These are phyloP conservation scores for Drosophila pallidifrons DNA, from an alignment of 1,140 invertebrate species.

Conservation along the genomic window DNA sequence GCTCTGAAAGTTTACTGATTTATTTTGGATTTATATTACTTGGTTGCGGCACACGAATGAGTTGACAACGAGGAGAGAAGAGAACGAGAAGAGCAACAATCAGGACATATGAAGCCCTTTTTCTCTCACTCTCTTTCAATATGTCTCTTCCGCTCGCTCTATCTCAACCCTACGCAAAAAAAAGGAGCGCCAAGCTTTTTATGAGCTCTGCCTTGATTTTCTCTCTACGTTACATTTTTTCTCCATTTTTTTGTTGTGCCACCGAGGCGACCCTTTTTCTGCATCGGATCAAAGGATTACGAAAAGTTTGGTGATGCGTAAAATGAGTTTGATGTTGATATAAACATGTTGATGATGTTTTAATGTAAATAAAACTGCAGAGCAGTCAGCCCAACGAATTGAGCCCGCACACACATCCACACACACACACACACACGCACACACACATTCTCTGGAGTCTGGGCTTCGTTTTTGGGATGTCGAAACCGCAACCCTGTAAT, in stretches of 20 bases:
- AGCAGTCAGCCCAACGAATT: conserved; percentile 25
- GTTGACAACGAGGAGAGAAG: conserved; percentile 39
- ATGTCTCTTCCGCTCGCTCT: conserved; percentile 23
- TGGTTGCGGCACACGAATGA: conserved; percentile 31
- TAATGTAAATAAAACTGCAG: conserved; percentile 77
- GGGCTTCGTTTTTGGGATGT: background rate
- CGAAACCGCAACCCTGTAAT: conserved; percentile 53
- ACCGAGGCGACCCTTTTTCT: conserved; percentile 46
- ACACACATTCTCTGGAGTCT: background rate
- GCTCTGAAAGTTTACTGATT: conserved; percentile 74
- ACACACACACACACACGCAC: conserved; percentile 4
- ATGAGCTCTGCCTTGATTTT: conserved; percentile 52
- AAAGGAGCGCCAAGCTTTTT: conserved; percentile 31
- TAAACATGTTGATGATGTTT: conserved; percentile 84
- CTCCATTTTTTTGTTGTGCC: conserved; percentile 20
- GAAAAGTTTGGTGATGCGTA: conserved; percentile 82
- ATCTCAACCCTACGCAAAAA: background rate
- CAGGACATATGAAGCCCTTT: conserved; percentile 72
- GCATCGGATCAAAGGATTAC: conserved; percentile 81
- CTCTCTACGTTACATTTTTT: conserved; percentile 9
- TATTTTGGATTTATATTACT: conserved; percentile 75
- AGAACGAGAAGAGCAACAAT: conserved; percentile 11
- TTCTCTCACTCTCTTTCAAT: conserved; percentile 10
- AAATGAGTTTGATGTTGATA: conserved; percentile 84
- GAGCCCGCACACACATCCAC: background rate